Evolutionary conservation across 2,797 vertebrate species (phyloP).

Genomic region (Hafferia zeledoni): DNA sequence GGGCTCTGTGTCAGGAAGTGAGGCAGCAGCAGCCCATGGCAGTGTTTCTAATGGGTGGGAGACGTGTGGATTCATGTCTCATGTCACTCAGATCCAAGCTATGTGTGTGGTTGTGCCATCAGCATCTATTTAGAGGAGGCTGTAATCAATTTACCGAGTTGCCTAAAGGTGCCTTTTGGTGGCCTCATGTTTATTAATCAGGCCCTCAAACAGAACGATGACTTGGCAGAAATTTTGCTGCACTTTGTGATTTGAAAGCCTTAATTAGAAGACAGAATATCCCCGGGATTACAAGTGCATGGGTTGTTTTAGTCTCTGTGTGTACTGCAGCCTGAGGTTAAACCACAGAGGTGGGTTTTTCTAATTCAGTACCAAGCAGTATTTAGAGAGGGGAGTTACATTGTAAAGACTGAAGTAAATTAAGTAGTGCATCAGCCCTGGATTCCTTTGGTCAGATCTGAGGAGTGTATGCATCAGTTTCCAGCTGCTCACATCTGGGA

Average conservation of each 20-base stretch:
- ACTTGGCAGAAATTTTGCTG: slow-evolving; percentile 19
- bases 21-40: background rate
- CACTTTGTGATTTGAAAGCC: background rate
- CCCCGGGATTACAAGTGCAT: background rate
- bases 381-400: background rate
- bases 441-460: background rate
- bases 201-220: slow-evolving; percentile 10
- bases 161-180: slow-evolving; percentile 32
- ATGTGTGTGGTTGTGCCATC: background rate
- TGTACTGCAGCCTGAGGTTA: background rate
- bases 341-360: background rate
- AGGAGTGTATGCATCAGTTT: slow-evolving; percentile 8
- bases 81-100: background rate
- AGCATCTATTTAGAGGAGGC: background rate
- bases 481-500: slow-evolving; percentile 39
- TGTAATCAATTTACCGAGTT: background rate
- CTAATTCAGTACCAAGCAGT: background rate
- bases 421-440: background rate
- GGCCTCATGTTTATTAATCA: slow-evolving; percentile 36
- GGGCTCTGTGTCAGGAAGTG: background rate
- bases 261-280: background rate
- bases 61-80: background rate
- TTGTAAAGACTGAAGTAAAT: background rate
- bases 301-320: background rate
- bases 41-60: background rate